Percentiles rank a stretch among this genome's conserved stretches.
phyloP scores from a whole-genome alignment of 2,888 invertebrate genomes.

The Athalia circularis region DNA sequence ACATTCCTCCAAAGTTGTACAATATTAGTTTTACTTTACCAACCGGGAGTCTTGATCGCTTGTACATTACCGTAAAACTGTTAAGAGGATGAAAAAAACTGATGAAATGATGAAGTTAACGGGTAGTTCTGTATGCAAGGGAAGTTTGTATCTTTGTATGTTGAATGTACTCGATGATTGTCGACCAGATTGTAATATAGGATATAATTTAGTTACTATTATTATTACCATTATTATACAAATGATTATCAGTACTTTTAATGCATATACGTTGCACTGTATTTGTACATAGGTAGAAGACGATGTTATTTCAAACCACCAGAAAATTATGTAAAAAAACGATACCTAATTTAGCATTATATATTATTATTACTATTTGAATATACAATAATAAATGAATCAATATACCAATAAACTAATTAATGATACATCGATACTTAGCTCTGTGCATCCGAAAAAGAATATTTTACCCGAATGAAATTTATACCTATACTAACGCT shows the following conservation, averaged over 20 bases:
- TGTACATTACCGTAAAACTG: slow-evolving; percentile 61
- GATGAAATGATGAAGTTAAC: slow-evolving; percentile 58
- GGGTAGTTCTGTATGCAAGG: slow-evolving; percentile 63
- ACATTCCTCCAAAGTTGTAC: slow-evolving; percentile 75
- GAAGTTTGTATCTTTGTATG: slow-evolving; percentile 73
- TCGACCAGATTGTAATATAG: slow-evolving; percentile 67
- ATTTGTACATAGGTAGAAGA: slow-evolving; percentile 72
- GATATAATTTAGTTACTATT: slow-evolving; percentile 69
- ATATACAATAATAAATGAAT: slow-evolving; percentile 70
- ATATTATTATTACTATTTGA: slow-evolving; percentile 72
- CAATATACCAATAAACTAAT: slow-evolving; percentile 49
- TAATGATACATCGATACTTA: no score
- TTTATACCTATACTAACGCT: no score
- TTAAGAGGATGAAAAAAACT: slow-evolving; percentile 52
- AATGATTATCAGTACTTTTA: slow-evolving; percentile 37
- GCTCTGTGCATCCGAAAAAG: no score
- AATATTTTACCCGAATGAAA: no score
- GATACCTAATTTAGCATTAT: slow-evolving; percentile 73
- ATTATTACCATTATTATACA: slow-evolving; percentile 55
- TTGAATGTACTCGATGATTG: slow-evolving; percentile 63
- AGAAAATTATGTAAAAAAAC: slow-evolving; percentile 71
- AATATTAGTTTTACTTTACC: slow-evolving; percentile 72
- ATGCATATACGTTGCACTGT: slow-evolving; percentile 72
- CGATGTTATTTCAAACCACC: slow-evolving; percentile 73
- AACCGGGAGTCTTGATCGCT: slow-evolving; percentile 61